Evolutionary conservation across 2,797 vertebrate species (phyloP).

Genomic region (Chelon auratus): DNA sequence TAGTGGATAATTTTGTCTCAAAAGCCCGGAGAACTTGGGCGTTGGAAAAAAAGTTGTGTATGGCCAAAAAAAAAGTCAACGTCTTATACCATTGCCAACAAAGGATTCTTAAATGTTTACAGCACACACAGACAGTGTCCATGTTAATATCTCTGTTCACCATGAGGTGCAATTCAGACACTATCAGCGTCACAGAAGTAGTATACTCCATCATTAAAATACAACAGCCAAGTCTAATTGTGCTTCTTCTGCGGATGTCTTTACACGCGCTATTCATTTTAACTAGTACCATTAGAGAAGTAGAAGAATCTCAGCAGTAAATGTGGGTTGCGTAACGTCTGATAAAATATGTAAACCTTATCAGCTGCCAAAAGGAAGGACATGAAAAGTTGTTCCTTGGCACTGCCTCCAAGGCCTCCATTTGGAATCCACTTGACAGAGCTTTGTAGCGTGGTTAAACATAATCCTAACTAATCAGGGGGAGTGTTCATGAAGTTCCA

Average conservation of each 20-base stretch:
- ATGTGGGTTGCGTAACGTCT: constrained; percentile 56
- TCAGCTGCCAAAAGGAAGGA: constrained; percentile 59
- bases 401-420: constrained; percentile 56
- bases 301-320: constrained; percentile 18
- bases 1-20: no score
- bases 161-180: constrained; percentile 46
- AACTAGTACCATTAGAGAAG: constrained; percentile 13
- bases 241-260: constrained; percentile 17
- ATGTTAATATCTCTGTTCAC: constrained; percentile 29
- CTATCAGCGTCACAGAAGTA: constrained; percentile 15
- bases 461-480: constrained; percentile 66
- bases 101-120: no score
- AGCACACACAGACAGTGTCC: not conserved
- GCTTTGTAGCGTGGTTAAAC: constrained; percentile 76
- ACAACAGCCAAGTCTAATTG: constrained; percentile 26
- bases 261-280: constrained; percentile 24
- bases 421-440: constrained; percentile 64
- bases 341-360: constrained; percentile 59
- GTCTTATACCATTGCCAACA: no score
- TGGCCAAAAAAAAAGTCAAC: no score
- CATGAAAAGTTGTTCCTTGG: constrained; percentile 68
- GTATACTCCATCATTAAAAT: constrained; percentile 29
- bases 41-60: no score
- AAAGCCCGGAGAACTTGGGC: no score
- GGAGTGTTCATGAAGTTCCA: constrained; percentile 61